Conservation (phyloP, 1,140 invertebrate genomes). For the Anthonomus grandis region DNA sequence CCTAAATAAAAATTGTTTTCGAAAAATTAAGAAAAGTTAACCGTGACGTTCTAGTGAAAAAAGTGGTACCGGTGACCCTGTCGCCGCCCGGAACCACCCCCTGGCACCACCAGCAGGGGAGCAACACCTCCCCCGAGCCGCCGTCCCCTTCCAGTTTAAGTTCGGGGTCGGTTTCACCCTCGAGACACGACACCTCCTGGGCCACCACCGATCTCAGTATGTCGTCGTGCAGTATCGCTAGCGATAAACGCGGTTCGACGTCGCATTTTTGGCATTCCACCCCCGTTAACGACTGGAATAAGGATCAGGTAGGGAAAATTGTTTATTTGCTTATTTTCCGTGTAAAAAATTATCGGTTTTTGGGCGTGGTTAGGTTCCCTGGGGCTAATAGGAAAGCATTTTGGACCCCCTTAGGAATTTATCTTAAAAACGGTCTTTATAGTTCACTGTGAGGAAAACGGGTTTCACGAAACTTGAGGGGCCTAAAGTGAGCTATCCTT, state of each 20-base stretch:
- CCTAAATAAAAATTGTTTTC: neutral
- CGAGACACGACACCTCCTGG: conserved; percentile 45
- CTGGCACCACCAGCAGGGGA: conserved; percentile 55
- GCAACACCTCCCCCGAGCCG: conserved; percentile 48
- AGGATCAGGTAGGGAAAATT: conserved; percentile 75
- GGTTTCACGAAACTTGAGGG: too few relatives aligned
- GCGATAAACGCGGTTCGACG: conserved; percentile 60
- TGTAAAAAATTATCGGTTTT: too few relatives aligned
- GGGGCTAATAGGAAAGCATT: too few relatives aligned
- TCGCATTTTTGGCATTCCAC: conserved; percentile 64
- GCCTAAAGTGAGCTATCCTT: too few relatives aligned
- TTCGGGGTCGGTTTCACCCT: conserved; percentile 56
- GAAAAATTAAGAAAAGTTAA: conserved; percentile 8
- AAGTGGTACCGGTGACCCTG: conserved; percentile 57
- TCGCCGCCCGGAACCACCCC: conserved; percentile 57
- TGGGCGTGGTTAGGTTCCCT: too few relatives aligned
- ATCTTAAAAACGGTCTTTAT: too few relatives aligned
- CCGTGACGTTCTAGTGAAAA: conserved; percentile 53
- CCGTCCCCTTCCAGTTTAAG: conserved; percentile 64
- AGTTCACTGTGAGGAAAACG: too few relatives aligned
- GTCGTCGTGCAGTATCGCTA: conserved; percentile 60
- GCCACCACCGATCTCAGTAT: conserved; percentile 52
- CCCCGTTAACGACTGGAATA: conserved; percentile 79
- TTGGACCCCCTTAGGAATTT: too few relatives aligned
- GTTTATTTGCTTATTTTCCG: too few relatives aligned